Conservation (phyloP, 1,140 invertebrate genomes). For the Pantala flavescens region DNA sequence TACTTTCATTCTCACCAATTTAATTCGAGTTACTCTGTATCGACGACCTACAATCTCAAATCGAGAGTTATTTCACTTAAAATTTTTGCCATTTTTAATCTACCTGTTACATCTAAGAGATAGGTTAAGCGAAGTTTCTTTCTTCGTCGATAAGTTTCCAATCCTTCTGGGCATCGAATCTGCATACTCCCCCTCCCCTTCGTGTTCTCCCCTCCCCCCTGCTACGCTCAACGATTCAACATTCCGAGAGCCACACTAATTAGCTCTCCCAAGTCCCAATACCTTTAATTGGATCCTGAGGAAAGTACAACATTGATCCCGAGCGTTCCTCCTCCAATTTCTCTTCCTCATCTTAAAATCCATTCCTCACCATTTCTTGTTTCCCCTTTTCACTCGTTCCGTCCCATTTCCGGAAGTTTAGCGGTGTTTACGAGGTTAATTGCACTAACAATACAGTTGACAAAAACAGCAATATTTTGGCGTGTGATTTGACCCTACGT, state of each 20-base stretch:
- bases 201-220: background rate
- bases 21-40: no score
- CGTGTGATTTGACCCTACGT: no score
- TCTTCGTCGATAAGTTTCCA: no score
- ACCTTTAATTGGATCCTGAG: conserved; percentile 19
- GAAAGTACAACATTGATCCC: conserved; percentile 17
- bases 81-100: no score
- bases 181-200: background rate
- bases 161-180: background rate
- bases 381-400: background rate
- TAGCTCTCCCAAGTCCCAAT: conserved; percentile 16
- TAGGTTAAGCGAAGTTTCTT: no score
- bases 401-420: background rate
- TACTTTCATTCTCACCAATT: no score
- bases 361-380: background rate
- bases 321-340: background rate
- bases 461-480: no score
- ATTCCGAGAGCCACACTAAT: conserved; percentile 15
- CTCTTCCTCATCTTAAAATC: background rate
- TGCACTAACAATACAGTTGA: no score
- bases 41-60: no score
- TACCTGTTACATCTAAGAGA: no score
- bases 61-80: no score
- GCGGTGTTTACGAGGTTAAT: no score
- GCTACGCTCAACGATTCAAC: conserved; percentile 4